phyloP scores from a whole-genome alignment of 2,797 vertebrate genomes.

The Rhadinocentrus ornatus region DNA sequence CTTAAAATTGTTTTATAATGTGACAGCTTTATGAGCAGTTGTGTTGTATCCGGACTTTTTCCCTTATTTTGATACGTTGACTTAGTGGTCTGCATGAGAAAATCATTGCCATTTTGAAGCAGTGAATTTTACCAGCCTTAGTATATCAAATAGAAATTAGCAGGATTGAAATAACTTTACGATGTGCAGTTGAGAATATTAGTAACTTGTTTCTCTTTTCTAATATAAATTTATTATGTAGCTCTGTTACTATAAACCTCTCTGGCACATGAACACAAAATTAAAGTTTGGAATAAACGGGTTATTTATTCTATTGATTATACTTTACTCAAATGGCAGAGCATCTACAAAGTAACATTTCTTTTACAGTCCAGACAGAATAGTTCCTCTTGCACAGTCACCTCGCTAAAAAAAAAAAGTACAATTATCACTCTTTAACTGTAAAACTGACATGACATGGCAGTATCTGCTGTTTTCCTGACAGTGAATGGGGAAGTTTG shows the following conservation, averaged over 20 bases:
- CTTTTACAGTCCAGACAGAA: no score
- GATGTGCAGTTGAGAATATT: no score
- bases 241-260: not conserved
- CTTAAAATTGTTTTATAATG: no score
- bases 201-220: no score
- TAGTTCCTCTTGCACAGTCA: not conserved
- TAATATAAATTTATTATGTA: no score
- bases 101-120: no score
- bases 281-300: not conserved
- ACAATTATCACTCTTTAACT: not conserved
- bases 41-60: no score
- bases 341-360: not conserved
- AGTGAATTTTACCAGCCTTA: no score
- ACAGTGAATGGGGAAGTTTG: conserved; percentile 32
- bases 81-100: no score
- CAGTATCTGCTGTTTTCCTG: conserved; percentile 8
- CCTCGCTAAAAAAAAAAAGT: not conserved
- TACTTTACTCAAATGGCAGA: not conserved
- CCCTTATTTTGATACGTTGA: no score
- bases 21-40: no score
- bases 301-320: not conserved
- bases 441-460: not conserved
- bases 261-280: not conserved
- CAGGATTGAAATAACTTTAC: not conserved
- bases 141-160: no score